These are phyloP conservation scores for Montipora capitata DNA, from an alignment of 92 coral and sea anemone species.

Conservation along the genomic window DNA sequence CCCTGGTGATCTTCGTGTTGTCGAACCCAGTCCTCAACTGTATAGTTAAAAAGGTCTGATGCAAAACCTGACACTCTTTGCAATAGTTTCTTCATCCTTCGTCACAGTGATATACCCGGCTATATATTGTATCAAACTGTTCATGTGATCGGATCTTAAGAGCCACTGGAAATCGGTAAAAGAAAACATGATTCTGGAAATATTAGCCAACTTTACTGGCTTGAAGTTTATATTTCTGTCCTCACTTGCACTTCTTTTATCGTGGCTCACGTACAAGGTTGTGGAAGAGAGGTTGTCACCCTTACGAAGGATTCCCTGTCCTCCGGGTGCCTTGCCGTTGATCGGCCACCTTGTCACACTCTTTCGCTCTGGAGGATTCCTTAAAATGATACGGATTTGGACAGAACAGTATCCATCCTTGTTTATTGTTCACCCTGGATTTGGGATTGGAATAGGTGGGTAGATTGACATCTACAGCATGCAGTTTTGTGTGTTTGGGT, in stretches of 20 bases:
- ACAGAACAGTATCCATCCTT: conserved; percentile 66
- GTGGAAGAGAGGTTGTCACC: conserved; percentile 71
- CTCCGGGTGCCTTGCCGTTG: conserved; percentile 72
- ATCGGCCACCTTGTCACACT: conserved; percentile 68
- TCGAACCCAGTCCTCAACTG: too few relatives aligned
- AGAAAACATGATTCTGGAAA: background rate
- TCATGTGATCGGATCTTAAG: too few relatives aligned
- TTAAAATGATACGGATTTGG: conserved; percentile 49
- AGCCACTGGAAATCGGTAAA: too few relatives aligned
- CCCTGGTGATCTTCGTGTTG: too few relatives aligned
- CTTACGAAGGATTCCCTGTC: conserved; percentile 68
- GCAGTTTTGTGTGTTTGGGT: too few relatives aligned
- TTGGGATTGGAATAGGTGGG: conserved; percentile 65
- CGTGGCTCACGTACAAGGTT: conserved; percentile 57
- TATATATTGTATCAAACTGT: too few relatives aligned
- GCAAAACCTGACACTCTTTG: too few relatives aligned
- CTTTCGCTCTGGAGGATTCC: conserved; percentile 10
- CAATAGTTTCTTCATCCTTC: too few relatives aligned
- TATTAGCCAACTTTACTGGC: background rate
- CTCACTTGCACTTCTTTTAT: background rate
- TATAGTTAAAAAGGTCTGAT: too few relatives aligned
- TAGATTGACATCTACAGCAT: too few relatives aligned
- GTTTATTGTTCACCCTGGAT: conserved; percentile 53
- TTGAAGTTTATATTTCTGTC: conserved; percentile 3
- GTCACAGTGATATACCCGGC: too few relatives aligned